These are phyloP conservation scores for Auanema freiburgensis DNA, from an alignment of 2,888 invertebrate species.

Conservation along the genomic window DNA sequence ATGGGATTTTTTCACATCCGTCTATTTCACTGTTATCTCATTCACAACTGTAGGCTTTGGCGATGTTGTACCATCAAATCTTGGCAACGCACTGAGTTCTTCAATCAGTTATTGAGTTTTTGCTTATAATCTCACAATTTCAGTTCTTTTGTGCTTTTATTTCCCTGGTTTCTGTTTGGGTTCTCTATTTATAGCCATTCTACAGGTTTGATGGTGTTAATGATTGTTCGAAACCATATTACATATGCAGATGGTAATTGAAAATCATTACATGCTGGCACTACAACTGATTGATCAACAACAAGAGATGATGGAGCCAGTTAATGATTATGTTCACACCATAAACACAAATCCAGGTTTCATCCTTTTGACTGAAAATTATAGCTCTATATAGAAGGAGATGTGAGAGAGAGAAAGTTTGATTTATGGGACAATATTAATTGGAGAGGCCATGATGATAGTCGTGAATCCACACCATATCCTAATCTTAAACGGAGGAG, in stretches of 20 bases:
- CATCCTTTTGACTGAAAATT: no score
- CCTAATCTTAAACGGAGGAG: no score
- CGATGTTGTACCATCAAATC: conserved; percentile 58
- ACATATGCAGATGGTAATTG: conserved; percentile 38
- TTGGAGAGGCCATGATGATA: no score
- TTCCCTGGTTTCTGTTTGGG: conserved; percentile 56
- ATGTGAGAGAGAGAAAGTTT: no score
- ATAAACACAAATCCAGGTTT: no score
- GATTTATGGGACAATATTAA: no score
- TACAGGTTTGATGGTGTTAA: conserved; percentile 35
- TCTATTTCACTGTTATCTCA: conserved; percentile 20
- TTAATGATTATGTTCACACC: no score
- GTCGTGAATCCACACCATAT: no score
- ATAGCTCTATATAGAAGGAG: no score
- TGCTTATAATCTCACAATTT: conserved; percentile 14
- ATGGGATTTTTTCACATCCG: no score
- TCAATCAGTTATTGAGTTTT: conserved; percentile 3
- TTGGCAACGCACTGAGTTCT: conserved; percentile 36
- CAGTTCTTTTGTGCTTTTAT: conserved; percentile 54
- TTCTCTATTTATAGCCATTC: conserved; percentile 56
- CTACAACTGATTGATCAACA: conserved; percentile 55
- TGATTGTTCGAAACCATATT: background rate
- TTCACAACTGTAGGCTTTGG: conserved; percentile 60
- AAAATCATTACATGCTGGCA: conserved; percentile 57
- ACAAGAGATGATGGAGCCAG: conserved; percentile 19